Evolutionary conservation across 2,113 vertebrate genomes (phyloP).

Genomic region (Apistogramma diplotaenia): DNA sequence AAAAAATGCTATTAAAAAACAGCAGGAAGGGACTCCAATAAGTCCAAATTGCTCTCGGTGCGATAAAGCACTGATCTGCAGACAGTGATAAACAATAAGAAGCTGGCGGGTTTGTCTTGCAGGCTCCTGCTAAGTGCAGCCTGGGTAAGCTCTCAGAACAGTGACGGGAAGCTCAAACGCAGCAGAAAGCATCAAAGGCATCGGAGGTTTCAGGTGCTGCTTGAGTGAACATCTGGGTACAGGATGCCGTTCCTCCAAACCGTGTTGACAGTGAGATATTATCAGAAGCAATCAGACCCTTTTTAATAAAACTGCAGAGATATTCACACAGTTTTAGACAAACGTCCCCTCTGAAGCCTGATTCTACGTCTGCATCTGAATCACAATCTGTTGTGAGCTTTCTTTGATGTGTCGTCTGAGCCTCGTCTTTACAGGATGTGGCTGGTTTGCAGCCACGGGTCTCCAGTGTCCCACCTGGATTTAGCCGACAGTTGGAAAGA

Average conservation of each 20-base stretch:
- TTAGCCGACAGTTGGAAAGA: slow-evolving; percentile 4
- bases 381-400: not conserved
- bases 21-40: not conserved
- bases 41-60: not conserved
- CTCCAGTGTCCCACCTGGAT: not conserved
- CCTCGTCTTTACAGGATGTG: not conserved
- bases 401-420: not conserved
- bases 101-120: not conserved
- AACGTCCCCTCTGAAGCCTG: not conserved
- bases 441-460: not conserved
- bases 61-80: not conserved
- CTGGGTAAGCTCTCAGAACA: not conserved
- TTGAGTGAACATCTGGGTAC: not conserved
- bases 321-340: not conserved
- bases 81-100: not conserved
- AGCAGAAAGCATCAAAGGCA: not conserved
- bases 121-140: not conserved
- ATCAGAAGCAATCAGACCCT: not conserved
- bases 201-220: not conserved
- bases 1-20: not conserved
- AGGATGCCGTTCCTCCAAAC: not conserved
- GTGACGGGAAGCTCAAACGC: not conserved
- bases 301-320: not conserved
- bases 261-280: not conserved
- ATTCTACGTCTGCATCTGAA: not conserved